phyloP scores from a whole-genome alignment of 2,113 vertebrate genomes.

The Amblyopsis rosae region DNA sequence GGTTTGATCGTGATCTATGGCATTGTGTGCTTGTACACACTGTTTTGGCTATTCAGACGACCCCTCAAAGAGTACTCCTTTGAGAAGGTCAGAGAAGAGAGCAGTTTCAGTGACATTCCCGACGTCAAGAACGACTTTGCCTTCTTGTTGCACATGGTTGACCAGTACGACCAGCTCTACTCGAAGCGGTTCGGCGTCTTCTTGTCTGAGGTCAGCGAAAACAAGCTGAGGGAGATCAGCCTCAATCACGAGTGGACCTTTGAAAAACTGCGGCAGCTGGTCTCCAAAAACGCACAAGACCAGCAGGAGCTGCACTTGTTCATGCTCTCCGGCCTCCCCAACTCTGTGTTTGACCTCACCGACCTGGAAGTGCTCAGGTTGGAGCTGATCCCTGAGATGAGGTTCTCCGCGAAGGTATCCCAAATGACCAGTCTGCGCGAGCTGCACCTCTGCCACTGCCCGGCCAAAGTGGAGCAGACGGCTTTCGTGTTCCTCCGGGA shows the following conservation, averaged over 20 bases:
- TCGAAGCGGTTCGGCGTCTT: constrained; percentile 96
- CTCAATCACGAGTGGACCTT: constrained; percentile 97
- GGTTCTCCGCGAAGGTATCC: constrained; percentile 93
- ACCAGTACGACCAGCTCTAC: constrained; percentile 95
- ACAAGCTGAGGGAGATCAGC: constrained; percentile 95
- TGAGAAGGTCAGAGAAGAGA: constrained; percentile 96
- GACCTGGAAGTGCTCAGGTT: constrained; percentile 93
- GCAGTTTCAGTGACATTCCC: constrained; percentile 97
- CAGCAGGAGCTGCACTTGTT: constrained; percentile 92
- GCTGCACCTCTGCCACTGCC: constrained; percentile 93
- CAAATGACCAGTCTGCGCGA: constrained; percentile 95
- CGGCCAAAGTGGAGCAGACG: constrained; percentile 94
- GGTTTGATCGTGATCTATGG: constrained; percentile 93
- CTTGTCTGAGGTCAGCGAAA: constrained; percentile 95
- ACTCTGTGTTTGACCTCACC: constrained; percentile 92
- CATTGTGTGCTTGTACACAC: constrained; percentile 91
- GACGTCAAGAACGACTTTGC: constrained; percentile 98
- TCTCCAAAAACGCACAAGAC: constrained; percentile 88
- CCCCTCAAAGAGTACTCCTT: constrained; percentile 97
- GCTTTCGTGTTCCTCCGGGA: constrained; percentile 95
- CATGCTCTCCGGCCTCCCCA: constrained; percentile 92
- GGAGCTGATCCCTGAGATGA: constrained; percentile 94
- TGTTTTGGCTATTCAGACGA: constrained; percentile 94
- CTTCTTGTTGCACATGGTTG: constrained; percentile 97
- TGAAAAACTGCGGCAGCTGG: constrained; percentile 89